Percentiles rank a stretch among this genome's conserved stretches.
These are phyloP conservation scores for Delia radicum DNA, from an alignment of 1,140 invertebrate species.

Conservation along the genomic window DNA sequence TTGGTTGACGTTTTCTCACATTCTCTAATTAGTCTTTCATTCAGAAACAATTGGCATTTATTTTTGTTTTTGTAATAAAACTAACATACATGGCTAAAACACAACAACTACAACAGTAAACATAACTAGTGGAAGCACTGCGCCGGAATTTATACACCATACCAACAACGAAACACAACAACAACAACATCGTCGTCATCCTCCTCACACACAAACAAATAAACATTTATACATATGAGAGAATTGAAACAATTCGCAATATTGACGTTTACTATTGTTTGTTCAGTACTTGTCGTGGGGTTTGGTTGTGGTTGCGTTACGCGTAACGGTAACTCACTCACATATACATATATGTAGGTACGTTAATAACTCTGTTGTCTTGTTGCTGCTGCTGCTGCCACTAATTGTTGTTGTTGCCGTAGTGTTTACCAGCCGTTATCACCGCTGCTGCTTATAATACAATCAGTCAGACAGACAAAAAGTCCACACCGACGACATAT, in stretches of 20 bases:
- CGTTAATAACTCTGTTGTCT: no score
- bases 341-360: neutral
- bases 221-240: neutral
- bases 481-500: slow-evolving; percentile 3
- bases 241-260: slow-evolving; percentile 2
- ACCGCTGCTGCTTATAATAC: neutral
- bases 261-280: slow-evolving; percentile 16
- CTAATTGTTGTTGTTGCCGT: neutral
- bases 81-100: neutral
- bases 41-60: neutral
- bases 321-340: slow-evolving; percentile 11
- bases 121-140: neutral
- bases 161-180: neutral
- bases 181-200: neutral
- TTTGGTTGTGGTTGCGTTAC: slow-evolving; percentile 22
- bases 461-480: neutral
- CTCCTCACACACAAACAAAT: neutral
- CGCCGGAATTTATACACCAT: neutral
- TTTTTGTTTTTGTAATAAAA: no score
- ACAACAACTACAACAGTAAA: neutral
- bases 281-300: neutral
- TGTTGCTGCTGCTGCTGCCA: neutral
- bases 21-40: neutral
- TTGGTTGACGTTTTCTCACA: neutral
- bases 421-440: neutral